A percentile compares a stretch with the other conserved stretches of the same genome.
phyloP scores from a whole-genome alignment of 2,113 vertebrate genomes.

The Eulemur rufifrons region DNA sequence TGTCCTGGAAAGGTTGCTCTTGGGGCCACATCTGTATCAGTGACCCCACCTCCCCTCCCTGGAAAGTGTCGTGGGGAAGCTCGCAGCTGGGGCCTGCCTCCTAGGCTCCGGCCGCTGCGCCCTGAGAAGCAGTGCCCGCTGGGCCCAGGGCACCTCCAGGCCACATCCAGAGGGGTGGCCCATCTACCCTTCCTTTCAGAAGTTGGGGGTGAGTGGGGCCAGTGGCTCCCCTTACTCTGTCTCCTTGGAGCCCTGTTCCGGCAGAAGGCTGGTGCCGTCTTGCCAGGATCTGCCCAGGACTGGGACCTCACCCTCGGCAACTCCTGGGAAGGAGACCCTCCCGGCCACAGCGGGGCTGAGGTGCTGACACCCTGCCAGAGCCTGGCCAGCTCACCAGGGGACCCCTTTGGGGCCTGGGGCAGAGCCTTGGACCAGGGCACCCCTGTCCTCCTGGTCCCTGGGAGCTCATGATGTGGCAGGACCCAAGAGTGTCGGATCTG shows the following conservation, averaged over 20 bases:
- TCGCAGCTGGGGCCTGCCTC: fast-evolving
- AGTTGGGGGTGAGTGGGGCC: not conserved
- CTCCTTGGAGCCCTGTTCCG: not conserved
- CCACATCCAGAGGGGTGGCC: not conserved
- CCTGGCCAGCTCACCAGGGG: not conserved
- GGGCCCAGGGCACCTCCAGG: not conserved
- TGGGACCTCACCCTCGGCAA: not conserved
- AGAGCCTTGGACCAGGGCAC: not conserved
- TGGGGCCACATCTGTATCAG: not conserved
- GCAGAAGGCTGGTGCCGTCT: not conserved
- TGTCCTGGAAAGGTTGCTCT: not conserved
- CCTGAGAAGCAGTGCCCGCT: not conserved
- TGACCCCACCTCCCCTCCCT: not conserved
- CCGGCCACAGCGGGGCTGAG: fast-evolving
- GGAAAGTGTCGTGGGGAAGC: not conserved
- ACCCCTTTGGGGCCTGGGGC: not conserved
- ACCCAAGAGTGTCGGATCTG: fast-evolving
- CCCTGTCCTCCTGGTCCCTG: not conserved
- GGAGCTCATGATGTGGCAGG: not conserved
- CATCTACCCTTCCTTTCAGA: not conserved
- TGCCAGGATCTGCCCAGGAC: not conserved
- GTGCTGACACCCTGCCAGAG: not conserved
- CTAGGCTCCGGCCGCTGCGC: not conserved
- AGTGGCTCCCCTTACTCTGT: not conserved
- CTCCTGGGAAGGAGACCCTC: not conserved